Base-by-base conservation (phyloP, 2,797 vertebrate species). In the Smutsia temminckii region DNA sequence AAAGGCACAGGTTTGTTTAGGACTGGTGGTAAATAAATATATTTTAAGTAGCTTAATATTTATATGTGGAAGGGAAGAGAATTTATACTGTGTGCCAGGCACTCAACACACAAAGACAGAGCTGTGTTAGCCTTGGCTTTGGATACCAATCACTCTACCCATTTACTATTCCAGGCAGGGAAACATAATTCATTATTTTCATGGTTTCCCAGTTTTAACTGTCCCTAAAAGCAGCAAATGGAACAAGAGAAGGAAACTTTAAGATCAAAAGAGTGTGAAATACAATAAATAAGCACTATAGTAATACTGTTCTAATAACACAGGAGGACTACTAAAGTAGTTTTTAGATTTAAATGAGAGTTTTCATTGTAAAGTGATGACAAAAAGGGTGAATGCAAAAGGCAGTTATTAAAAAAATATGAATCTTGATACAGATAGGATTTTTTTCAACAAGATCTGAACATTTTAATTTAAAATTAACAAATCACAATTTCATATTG, bases 401-500 rank as follows among this genome's bases (percentile, higher is more conserved):
- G 92, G 93, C 1, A 4, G 86, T 94, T 92, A 95, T 55, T 89
- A 96, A 95, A 93, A 95, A 93, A 88, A 72, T 57, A 92, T 5
- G 74, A 97, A 86, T 95, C 81, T 89, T 96, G 61, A 97, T 97
- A 89, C 34, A 93, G 90, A 95, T 79, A 92, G 74, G 95, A 92
- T 85, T 97, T 93, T 93, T 96, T 49, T 94, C 61, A 96, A 55
- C 9, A 72, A 72, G 91, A 97, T 97, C 95, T 92, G 95, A 98
- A 87, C 8, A 27, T 95, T 98, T 96, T 98, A 96, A 97, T 94
- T 97, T 89, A 96, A 94, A 97, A 97, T 88, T 93, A 97, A 96
- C 91, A 98, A 98, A 97, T 98, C 98, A 98, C 97, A 98, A 97
- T 96, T 97, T 96, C 85, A 80, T 96, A 95, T 89, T 5, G 78